Base-by-base conservation (phyloP, 2,797 vertebrate species). In the Tokudaia tokunoshimensis region DNA sequence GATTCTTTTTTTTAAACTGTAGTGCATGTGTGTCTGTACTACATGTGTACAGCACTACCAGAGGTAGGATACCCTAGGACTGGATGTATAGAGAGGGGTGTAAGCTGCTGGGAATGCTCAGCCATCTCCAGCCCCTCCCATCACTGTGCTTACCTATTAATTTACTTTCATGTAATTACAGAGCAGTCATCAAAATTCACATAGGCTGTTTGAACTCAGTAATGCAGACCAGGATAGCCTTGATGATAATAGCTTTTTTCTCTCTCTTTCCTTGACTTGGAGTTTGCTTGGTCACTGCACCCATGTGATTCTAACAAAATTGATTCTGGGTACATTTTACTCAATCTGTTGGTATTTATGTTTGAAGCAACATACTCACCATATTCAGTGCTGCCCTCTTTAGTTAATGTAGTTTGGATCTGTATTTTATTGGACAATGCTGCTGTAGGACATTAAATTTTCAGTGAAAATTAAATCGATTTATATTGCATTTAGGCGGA, bases 401-500 rank as follows among this genome's bases (percentile, higher is more conserved):
- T 90, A 67, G 82, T 65, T 84, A 65, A 65, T 34, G 5, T 85
- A 20, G 11, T 63, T 52, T 86, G 59, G 37, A 37, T 78, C 37
- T 67, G 15, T 63, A 63, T 84, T 65, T 65, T 78, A 87, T 72
- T 81, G 61, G n/a, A 55, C 63, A 70, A 26, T 81, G 19, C 15
- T 88, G 24, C 57, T 80, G 3, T 96, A 83, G 29, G 17, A 1
- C 89, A 91, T 88, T 93, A 57, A 55, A 9, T 89, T 94, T 95
- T 44, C 44, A 55, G 34, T 92, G 57, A 96, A 96, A 92, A 82
- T 83, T 52, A 31, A 83, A 52, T 85, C 55, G 13, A 17, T 86
- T 94, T 94, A 79, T 96, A 41, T 83, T 89, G 61, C 63, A 47
- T 92, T 87, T 94, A 50, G 52, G 80, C 50, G 24, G 31, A 76